Base-by-base conservation (phyloP, 1,140 invertebrate species). In the Papilio xuthus region DNA sequence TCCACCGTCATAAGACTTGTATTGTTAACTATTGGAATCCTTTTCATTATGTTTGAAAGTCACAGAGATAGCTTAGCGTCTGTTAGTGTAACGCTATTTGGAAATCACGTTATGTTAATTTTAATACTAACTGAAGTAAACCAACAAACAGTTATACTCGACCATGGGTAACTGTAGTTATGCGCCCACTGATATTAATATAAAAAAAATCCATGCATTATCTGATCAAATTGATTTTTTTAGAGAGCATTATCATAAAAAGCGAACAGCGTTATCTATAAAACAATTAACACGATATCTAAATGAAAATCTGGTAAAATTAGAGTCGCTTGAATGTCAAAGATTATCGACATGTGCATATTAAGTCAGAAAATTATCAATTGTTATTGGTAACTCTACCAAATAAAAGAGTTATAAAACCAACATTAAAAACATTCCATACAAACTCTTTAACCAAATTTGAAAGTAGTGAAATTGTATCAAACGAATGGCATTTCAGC, bases 251-350 rank as follows among this genome's bases (percentile, higher is more conserved):
- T 67, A 67, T 67, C 60, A 28, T 23, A 28, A 67, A 67, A 28
- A 15, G 60, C 60, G 60, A 18, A 28, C 12, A 28, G 26, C 60
- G 28, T 67, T 67, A 67, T 67, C 60, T 67, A 67, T 67, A 12
- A 67, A 28, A 67, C 60, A 67, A 67, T 67, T 60, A 60, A 60
- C 56, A 15, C 26, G 60, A 32, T 67, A 67, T 67, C 60, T 67
- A 67, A 67, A 67, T 67, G 23, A 67, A 67, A 67, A 67, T 67
- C 60, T 32, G 60, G 60, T 67, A 67, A 67, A 67, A 67, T 67
- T 67, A 28, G 60, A 67, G 12, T 67, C 60, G 60, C 26, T 67
- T 67, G 60, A 32, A 67, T 67, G 26, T 67, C 26, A 67, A 26
- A 67, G 60, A 67, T 28, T 67, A 67, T 15, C 23, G 23, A 67